Evolutionary conservation across 2,888 invertebrate species (phyloP), one percentile per base, ranked within the genome.

Genomic region (Leptopterna dolabrata): DNA sequence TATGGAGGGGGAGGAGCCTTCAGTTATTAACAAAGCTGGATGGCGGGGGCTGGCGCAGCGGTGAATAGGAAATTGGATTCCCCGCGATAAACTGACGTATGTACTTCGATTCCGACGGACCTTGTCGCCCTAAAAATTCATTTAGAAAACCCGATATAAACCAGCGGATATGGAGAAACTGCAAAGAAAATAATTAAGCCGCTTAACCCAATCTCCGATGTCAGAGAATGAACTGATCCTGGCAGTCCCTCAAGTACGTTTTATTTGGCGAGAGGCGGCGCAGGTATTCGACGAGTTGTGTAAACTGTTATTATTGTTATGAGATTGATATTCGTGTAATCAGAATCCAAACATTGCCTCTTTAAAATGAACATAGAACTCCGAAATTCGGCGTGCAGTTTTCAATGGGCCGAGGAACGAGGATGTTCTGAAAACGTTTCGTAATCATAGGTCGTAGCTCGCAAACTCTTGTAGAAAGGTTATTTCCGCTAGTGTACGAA

Each of bases 11-110:
- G 63, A 24, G 63, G 24, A 63, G 24, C 63, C 63, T 63, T 63
- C 36, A 76, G 73, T 76, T 76, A 76, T 76, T 76, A 76, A 76
- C 73, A 76, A 76, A 76, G 73, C 30, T 2, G 16, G 73, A 76
- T 41, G 73, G 73, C 16, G 73, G 36, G 4, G 30, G 16, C 29
- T 14, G n/a, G 36, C 29, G 7, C 29, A 36, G 16, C n/a, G 36
- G 63, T 27, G 19, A 41, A 76, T 16, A 36, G 73, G 73, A 76
- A 76, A 76, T 36, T 76, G 73, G 73, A 76, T 76, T 76, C 36
- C 73, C 73, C 73, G 36, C 73, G 73, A 76, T 76, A 76, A 76
- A 76, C 36, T 76, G 30, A 36, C 36, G 36, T n/a, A n/a, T n/a
- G n/a, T 76, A 76, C 73, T 36, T 76, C n/a, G 73, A 24, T 76